phyloP scores from a whole-genome alignment of 2,888 invertebrate species.

The Helobdella robusta region DNA sequence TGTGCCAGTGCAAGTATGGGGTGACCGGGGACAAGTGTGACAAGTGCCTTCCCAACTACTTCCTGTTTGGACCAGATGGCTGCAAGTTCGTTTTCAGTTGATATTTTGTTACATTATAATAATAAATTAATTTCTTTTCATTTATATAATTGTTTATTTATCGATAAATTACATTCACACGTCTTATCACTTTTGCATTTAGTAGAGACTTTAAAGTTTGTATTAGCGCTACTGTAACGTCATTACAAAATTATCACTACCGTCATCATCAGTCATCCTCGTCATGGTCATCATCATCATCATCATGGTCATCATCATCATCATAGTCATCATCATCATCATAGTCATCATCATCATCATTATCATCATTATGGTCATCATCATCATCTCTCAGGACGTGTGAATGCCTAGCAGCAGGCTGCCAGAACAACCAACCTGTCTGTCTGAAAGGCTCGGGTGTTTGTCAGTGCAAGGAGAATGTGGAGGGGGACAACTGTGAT shows the following conservation, averaged over 20 bases:
- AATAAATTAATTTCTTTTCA: background rate
- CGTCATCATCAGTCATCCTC: too few species aligned
- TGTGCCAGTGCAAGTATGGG: slow-evolving; percentile 89
- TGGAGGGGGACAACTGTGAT: slow-evolving; percentile 85
- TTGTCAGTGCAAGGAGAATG: slow-evolving; percentile 59
- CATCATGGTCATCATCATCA: too few species aligned
- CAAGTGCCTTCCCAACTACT: slow-evolving; percentile 72
- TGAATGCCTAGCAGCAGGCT: slow-evolving; percentile 76
- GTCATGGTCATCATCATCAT: too few species aligned
- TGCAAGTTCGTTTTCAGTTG: slow-evolving; percentile 55
- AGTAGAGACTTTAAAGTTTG: too few species aligned
- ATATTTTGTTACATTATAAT: background rate
- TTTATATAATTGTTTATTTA: background rate
- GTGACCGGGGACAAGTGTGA: slow-evolving; percentile 90
- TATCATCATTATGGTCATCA: too few species aligned
- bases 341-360: too few species aligned
- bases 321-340: too few species aligned
- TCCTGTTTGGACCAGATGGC: slow-evolving; percentile 77
- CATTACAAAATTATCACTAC: too few species aligned
- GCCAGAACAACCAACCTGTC: slow-evolving; percentile 66
- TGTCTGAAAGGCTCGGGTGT: slow-evolving; percentile 72
- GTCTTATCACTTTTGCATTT: too few species aligned
- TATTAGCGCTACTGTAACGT: too few species aligned
- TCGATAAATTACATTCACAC: too few species aligned
- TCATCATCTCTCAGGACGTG: slow-evolving; percentile 68